These are phyloP conservation scores for Eubasilissa regina DNA, from an alignment of 1,140 invertebrate genomes.

Conservation along the genomic window DNA sequence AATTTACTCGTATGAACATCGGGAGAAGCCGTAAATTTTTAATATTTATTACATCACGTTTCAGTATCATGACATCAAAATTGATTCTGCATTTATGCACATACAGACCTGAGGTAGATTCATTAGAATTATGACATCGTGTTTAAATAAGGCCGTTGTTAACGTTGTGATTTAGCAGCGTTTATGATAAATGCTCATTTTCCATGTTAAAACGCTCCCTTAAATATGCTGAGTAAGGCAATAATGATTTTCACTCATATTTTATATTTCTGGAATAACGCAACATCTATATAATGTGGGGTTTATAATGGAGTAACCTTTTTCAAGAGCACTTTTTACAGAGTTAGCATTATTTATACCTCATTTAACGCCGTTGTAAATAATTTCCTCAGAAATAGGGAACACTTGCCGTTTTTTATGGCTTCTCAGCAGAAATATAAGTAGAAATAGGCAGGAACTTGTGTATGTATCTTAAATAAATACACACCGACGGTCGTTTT, in stretches of 20 bases:
- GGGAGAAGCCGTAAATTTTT: background rate
- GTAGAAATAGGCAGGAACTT: background rate
- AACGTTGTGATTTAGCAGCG: conserved; percentile 47
- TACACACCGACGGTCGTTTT: too few species aligned
- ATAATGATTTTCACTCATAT: conserved; percentile 52
- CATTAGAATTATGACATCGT: conserved; percentile 57
- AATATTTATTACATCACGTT: background rate
- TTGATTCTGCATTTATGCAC: conserved; percentile 55
- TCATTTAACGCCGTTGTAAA: conserved; percentile 46
- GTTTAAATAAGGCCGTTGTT: conserved; percentile 45
- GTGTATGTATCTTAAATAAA: too few species aligned
- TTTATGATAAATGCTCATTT: conserved; percentile 56
- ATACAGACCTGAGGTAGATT: conserved; percentile 26
- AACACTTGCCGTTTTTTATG: conserved; percentile 22
- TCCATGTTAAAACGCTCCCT: conserved; percentile 46
- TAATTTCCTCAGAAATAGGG: conserved; percentile 30
- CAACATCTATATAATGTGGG: conserved; percentile 48
- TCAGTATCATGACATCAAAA: conserved; percentile 49
- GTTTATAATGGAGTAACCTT: conserved; percentile 44
- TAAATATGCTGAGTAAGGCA: conserved; percentile 49
- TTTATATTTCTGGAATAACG: conserved; percentile 50
- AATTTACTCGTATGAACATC: too few species aligned
- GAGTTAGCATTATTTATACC: conserved; percentile 44
- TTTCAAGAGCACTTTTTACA: conserved; percentile 44
- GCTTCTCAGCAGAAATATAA: background rate